These are phyloP conservation scores for Hylomyscus alleni DNA, from an alignment of 2,797 vertebrate species.

Conservation along the genomic window DNA sequence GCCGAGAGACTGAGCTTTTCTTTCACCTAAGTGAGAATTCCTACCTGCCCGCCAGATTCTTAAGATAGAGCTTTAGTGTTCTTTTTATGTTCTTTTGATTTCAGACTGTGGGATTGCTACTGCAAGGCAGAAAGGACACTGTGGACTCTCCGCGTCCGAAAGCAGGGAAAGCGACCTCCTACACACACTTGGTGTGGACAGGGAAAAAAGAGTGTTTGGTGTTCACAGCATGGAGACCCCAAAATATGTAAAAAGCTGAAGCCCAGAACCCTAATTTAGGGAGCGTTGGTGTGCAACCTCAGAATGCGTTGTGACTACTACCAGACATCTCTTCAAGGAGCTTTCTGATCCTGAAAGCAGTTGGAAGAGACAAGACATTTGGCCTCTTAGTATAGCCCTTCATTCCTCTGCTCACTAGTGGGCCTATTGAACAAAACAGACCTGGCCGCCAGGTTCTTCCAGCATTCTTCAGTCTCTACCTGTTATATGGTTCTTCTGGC, in stretches of 20 bases:
- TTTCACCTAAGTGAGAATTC: not conserved
- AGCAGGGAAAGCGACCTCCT: not conserved
- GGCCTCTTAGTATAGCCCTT: not conserved
- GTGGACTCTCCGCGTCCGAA: not conserved
- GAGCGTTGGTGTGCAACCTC: not conserved
- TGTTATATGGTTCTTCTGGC: not conserved
- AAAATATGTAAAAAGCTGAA: not conserved
- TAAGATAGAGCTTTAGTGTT: fast-evolving
- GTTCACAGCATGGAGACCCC: not conserved
- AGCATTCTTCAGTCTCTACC: not conserved
- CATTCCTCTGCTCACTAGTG: not conserved
- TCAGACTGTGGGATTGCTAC: not conserved
- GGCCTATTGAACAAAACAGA: not conserved
- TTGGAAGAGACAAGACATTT: not conserved
- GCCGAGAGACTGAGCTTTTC: fast-evolving
- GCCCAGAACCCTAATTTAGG: not conserved
- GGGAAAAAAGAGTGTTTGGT: not conserved
- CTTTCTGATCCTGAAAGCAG: not conserved
- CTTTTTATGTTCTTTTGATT: not conserved
- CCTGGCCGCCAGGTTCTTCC: not conserved
- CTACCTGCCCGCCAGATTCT: fast-evolving
- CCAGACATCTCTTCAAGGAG: not conserved
- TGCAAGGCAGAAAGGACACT: not conserved
- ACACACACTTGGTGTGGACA: not conserved
- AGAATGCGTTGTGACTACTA: not conserved